A percentile compares a stretch with the other conserved stretches of the same genome.
phyloP scores from a whole-genome alignment of 2,113 vertebrate genomes.

The Sula dactylatra region DNA sequence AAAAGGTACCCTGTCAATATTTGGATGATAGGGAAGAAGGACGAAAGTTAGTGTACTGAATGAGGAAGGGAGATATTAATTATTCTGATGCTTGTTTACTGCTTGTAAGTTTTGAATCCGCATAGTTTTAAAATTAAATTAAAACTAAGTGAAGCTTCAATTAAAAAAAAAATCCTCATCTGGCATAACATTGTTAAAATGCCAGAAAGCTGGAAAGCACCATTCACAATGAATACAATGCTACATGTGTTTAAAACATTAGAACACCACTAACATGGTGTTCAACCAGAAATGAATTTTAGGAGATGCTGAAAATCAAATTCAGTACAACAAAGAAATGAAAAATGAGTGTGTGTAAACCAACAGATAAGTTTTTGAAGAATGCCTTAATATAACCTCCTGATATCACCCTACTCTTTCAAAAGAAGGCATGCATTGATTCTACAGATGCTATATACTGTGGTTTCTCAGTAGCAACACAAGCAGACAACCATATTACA shows the following conservation, averaged over 20 bases:
- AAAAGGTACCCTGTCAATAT: background rate
- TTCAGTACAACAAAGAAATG: background rate
- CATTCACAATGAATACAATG: background rate
- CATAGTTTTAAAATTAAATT: background rate
- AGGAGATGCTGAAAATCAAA: background rate
- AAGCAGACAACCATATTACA: background rate
- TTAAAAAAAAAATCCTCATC: background rate
- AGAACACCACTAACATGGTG: background rate
- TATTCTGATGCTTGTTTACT: background rate
- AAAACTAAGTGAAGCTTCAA: background rate
- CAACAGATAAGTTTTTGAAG: background rate
- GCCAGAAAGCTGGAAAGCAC: background rate
- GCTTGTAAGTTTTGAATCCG: background rate
- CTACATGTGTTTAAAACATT: background rate
- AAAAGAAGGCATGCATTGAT: background rate
- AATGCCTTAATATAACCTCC: background rate
- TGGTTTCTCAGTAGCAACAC: background rate
- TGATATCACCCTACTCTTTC: background rate
- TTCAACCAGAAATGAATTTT: background rate
- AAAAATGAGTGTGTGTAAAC: background rate
- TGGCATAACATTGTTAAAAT: background rate
- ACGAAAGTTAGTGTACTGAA: background rate
- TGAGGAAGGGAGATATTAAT: background rate
- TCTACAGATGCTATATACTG: background rate
- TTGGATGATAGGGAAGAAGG: background rate